These are phyloP conservation scores for Hirtodrosophila alboralis DNA, from an alignment of 2,888 invertebrate species.

Conservation along the genomic window DNA sequence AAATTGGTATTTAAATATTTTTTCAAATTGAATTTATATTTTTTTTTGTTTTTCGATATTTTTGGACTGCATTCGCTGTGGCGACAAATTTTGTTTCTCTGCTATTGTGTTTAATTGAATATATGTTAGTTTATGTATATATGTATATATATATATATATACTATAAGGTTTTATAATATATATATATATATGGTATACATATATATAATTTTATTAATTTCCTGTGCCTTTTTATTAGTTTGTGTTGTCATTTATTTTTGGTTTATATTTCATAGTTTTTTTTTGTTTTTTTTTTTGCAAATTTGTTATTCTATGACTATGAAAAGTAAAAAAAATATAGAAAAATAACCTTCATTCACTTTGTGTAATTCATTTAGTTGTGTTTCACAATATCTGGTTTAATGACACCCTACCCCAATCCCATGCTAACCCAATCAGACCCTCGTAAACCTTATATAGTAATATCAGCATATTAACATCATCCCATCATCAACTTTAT, in stretches of 20 bases:
- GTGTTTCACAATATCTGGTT: constrained; percentile 69
- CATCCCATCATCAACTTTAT: constrained; percentile 38
- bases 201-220: constrained; percentile 19
- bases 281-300: constrained; percentile 46
- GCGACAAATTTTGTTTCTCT: constrained; percentile 43
- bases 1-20: constrained; percentile 34
- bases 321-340: constrained; percentile 81
- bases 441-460: constrained; percentile 66
- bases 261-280: constrained; percentile 14
- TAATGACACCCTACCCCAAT: constrained; percentile 37
- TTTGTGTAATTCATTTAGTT: constrained; percentile 61
- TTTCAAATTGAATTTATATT: constrained; percentile 19
- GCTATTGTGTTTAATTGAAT: constrained; percentile 28
- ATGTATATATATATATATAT: constrained; percentile 16
- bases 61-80: constrained; percentile 64
- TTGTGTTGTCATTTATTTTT: constrained; percentile 26
- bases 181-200: constrained; percentile 1
- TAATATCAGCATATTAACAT: constrained; percentile 70
- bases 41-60: constrained; percentile 20
- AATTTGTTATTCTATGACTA: constrained; percentile 82
- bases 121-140: constrained; percentile 19
- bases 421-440: constrained; percentile 50
- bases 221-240: constrained; percentile 41
- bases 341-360: constrained; percentile 77
- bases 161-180: constrained; percentile 4